phyloP scores from a whole-genome alignment of 2,888 invertebrate genomes.

The Eupelmus urozonus region DNA sequence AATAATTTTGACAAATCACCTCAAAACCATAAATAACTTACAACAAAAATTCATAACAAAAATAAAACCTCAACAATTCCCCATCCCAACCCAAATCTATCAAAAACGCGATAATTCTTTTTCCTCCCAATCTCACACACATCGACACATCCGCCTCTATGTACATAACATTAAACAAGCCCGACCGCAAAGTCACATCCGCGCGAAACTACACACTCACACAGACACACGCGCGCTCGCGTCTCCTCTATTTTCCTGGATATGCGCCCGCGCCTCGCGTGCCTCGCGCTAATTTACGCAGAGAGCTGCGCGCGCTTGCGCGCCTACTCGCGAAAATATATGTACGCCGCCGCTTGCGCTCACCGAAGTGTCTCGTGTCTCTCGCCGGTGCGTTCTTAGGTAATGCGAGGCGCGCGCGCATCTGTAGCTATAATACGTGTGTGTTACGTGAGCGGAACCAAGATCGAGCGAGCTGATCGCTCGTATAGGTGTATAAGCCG shows the following conservation, averaged over 20 bases:
- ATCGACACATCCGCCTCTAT: not conserved
- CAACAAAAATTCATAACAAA: no score
- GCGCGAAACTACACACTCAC: not conserved
- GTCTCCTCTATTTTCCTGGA: constrained; percentile 25
- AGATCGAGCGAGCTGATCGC: constrained; percentile 46
- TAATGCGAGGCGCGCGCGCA: constrained; percentile 41
- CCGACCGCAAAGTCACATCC: constrained; percentile 28
- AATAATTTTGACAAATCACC: no score
- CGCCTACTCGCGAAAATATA: not conserved
- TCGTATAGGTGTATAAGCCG: not conserved
- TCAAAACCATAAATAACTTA: no score
- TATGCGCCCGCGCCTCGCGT: constrained; percentile 46
- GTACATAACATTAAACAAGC: constrained; percentile 16
- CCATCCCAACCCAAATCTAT: no score
- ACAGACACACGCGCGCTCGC: not conserved
- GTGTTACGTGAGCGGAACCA: constrained; percentile 52
- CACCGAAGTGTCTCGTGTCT: no score
- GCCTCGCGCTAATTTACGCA: constrained; percentile 56
- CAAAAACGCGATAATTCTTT: no score
- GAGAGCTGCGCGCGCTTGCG: constrained; percentile 20
- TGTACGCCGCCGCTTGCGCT: no score
- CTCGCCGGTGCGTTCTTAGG: constrained; percentile 50
- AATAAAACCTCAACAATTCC: no score
- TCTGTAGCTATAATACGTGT: constrained; percentile 19
- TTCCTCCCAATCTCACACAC: not conserved